These are phyloP conservation scores for Sogatella furcifera DNA, from an alignment of 1,140 invertebrate species.

Conservation along the genomic window DNA sequence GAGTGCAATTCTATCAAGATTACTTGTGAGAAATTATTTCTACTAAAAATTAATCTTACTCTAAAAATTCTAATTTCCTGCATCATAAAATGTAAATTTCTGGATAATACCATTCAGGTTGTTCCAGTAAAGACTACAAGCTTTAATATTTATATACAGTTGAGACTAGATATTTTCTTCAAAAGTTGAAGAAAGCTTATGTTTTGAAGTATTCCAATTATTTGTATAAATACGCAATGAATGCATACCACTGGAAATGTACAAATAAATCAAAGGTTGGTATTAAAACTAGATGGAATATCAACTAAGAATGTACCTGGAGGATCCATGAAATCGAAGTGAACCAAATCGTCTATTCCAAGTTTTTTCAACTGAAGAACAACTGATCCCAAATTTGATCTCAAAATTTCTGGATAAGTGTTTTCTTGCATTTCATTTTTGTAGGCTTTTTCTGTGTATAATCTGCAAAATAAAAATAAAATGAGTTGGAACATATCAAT, in stretches of 20 bases:
- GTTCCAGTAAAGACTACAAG: no score
- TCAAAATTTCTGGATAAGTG: conserved; percentile 96
- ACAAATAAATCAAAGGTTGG: neutral
- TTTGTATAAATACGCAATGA: neutral
- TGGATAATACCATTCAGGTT: no score
- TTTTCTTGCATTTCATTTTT: conserved; percentile 99
- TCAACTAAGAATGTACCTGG: conserved; percentile 42
- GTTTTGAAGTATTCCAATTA: neutral
- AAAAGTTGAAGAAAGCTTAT: no score
- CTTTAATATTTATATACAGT: no score
- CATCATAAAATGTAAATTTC: no score
- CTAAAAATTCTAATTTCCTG: no score
- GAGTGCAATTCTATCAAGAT: no score
- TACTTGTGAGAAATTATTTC: no score
- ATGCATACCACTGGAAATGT: neutral
- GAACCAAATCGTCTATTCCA: conserved; percentile 97
- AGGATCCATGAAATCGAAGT: conserved; percentile 99
- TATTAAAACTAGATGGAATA: neutral
- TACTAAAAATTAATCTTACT: no score
- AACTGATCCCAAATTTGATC: conserved; percentile 93
- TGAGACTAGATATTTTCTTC: no score
- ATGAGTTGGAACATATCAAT: no score
- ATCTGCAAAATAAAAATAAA: conserved; percentile 34
- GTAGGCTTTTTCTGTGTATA: conserved; percentile 98
- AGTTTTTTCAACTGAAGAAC: conserved; percentile 98